These are phyloP conservation scores for Phodopus roborovskii DNA, from an alignment of 2,113 vertebrate genomes.

Conservation along the genomic window DNA sequence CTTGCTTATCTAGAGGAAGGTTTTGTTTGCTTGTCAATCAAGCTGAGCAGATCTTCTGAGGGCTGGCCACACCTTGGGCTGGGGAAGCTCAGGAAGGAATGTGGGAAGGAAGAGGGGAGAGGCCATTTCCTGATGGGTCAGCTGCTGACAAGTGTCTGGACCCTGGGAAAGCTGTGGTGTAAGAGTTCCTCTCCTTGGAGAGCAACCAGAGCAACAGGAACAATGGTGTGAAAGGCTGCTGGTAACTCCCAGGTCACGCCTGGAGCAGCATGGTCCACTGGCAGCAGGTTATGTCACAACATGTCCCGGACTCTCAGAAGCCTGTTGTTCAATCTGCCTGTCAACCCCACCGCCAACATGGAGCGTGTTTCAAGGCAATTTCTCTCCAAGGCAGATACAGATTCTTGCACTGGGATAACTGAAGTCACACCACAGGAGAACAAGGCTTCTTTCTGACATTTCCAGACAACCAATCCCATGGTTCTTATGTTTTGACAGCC, in stretches of 20 bases:
- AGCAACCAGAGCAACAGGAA: constrained; percentile 74
- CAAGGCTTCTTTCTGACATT: background rate
- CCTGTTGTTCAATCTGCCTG: too few relatives aligned
- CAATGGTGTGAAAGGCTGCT: constrained; percentile 84
- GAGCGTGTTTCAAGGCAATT: background rate
- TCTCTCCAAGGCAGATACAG: background rate
- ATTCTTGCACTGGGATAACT: background rate
- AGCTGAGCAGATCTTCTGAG: constrained; percentile 80
- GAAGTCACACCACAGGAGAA: background rate
- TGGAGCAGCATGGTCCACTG: background rate
- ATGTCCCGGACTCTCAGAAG: background rate
- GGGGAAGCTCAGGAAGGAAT: constrained; percentile 80
- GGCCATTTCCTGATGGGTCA: constrained; percentile 80
- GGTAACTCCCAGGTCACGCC: constrained; percentile 79
- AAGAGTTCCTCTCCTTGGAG: constrained; percentile 82
- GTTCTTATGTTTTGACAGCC: background rate
- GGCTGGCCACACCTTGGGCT: constrained; percentile 9
- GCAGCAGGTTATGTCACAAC: background rate
- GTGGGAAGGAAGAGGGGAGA: constrained; percentile 73
- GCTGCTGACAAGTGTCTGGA: constrained; percentile 69
- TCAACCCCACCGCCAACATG: background rate
- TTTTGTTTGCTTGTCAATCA: constrained; percentile 81
- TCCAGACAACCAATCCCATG: background rate
- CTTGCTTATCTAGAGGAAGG: constrained; percentile 74
- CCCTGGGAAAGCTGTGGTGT: constrained; percentile 81